A percentile compares a stretch with the other conserved stretches of the same genome.
These are phyloP conservation scores for Phenacoccus solenopsis DNA, from an alignment of 1,140 invertebrate genomes.

Conservation along the genomic window DNA sequence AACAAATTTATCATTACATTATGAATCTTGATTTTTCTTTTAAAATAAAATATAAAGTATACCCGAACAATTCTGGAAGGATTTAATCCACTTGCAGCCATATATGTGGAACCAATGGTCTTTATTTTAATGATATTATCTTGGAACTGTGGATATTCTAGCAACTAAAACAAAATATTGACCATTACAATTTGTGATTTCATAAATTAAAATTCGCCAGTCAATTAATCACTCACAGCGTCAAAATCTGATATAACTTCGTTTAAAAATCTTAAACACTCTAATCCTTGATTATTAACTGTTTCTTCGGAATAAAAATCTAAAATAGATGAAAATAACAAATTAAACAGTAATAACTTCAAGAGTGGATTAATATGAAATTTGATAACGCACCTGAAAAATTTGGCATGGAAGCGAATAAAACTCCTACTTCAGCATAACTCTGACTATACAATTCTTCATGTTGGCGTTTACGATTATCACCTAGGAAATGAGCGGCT, in stretches of 20 bases:
- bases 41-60: constrained; percentile 18
- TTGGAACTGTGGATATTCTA: constrained; percentile 70
- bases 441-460: constrained; percentile 87
- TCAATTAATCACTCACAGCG: constrained; percentile 50
- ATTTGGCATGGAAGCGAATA: constrained; percentile 92
- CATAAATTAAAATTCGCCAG: not conserved
- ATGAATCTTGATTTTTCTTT: no score
- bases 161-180: constrained; percentile 45
- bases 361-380: not conserved
- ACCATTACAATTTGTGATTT: not conserved
- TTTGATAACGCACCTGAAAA: constrained; percentile 52
- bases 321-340: constrained; percentile 34
- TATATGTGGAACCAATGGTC: constrained; percentile 94
- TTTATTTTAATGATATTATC: constrained; percentile 89
- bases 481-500: constrained; percentile 77
- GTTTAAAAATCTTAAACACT: constrained; percentile 89
- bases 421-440: constrained; percentile 79
- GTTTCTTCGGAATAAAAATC: constrained; percentile 93
- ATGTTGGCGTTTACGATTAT: constrained; percentile 56
- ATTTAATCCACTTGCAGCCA: constrained; percentile 89
- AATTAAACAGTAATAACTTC: not conserved
- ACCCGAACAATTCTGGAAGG: constrained; percentile 52
- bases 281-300: constrained; percentile 90
- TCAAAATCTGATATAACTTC: constrained; percentile 98
- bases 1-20: no score